These are phyloP conservation scores for Aleiodes testaceus DNA, from an alignment of 2,888 invertebrate species.

Conservation along the genomic window DNA sequence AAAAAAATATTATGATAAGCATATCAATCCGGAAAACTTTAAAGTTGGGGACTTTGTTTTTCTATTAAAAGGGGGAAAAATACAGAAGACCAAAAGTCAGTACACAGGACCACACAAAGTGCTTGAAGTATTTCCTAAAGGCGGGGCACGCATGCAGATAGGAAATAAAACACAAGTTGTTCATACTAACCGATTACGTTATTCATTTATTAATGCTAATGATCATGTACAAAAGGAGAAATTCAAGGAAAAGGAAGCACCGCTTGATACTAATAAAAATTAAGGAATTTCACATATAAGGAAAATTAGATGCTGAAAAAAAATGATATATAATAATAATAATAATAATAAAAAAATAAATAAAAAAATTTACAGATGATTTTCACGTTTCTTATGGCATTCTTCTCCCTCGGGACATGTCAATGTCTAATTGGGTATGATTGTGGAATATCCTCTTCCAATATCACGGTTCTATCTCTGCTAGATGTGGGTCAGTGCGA, in stretches of 20 bases:
- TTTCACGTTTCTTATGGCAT: too few species aligned
- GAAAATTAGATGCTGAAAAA: too few species aligned
- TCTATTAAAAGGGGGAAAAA: constrained; percentile 39
- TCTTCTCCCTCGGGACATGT: too few species aligned
- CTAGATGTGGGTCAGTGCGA: not conserved
- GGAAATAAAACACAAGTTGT: constrained; percentile 18
- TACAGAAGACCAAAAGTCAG: constrained; percentile 43
- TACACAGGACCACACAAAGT: constrained; percentile 46
- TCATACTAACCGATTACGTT: constrained; percentile 37
- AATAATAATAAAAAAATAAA: too few species aligned
- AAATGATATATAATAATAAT: too few species aligned
- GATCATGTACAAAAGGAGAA: too few species aligned
- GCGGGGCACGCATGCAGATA: constrained; percentile 24
- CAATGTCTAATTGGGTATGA: too few species aligned
- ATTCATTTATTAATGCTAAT: too few species aligned
- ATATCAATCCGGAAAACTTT: constrained; percentile 27
- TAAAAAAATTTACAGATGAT: too few species aligned
- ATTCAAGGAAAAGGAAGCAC: too few species aligned
- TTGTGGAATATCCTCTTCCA: not conserved
- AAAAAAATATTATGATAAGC: constrained; percentile 1
- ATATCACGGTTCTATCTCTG: not conserved
- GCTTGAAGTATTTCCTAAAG: constrained; percentile 30
- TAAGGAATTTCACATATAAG: too few species aligned
- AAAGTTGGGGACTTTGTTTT: constrained; percentile 36
- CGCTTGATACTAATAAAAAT: too few species aligned